phyloP scores from a whole-genome alignment of 2,113 vertebrate species.

The Tonatia bakeri region DNA sequence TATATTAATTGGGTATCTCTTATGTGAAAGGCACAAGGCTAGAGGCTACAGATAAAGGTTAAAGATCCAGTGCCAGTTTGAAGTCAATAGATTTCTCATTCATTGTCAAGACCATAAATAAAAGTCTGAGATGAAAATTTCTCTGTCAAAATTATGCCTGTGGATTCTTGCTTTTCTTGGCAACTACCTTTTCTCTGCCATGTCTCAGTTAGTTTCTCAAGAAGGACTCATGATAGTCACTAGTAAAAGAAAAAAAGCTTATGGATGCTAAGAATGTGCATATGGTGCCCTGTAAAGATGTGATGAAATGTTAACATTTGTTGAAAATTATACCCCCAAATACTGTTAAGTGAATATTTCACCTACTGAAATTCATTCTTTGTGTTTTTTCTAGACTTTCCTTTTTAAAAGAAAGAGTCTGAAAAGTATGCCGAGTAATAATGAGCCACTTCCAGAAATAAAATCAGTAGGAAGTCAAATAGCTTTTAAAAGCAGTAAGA shows the following conservation, averaged over 20 bases:
- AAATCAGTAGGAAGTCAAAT: conserved; percentile 72
- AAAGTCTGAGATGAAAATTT: neutral
- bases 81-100: neutral
- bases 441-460: conserved; percentile 64
- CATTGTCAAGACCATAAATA: neutral
- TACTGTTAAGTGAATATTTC: conserved; percentile 13
- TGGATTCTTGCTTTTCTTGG: conserved; percentile 21
- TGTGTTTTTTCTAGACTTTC: conserved; percentile 78
- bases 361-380: conserved; percentile 54
- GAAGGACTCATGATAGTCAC: neutral
- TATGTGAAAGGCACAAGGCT: neutral
- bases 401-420: conserved; percentile 77
- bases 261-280: neutral
- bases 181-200: neutral
- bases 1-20: neutral
- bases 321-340: conserved; percentile 18
- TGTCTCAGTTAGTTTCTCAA: neutral
- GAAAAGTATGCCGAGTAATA: conserved; percentile 69
- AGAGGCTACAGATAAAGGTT: neutral
- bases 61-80: neutral
- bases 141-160: neutral
- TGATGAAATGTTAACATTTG: conserved; percentile 7
- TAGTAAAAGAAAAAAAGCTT: conserved; percentile 20
- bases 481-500: conserved; percentile 62
- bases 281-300: neutral